Conservation (phyloP, 2,888 invertebrate species). For the Agriopis leucophaearia region DNA sequence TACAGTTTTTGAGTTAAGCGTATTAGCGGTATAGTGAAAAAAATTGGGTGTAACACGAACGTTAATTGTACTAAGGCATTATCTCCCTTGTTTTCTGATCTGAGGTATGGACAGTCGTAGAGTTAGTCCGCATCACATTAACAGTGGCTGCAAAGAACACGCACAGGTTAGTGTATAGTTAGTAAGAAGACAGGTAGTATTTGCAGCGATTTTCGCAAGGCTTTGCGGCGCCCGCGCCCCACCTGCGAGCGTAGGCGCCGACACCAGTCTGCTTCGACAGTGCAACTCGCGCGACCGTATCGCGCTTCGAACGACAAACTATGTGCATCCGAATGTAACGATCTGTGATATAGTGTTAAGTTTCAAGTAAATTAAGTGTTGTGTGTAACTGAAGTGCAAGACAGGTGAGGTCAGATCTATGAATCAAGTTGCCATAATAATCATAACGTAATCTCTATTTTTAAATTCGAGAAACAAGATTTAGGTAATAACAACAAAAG, state of each 20-base stretch:
- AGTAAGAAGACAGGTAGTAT: conserved; percentile 41
- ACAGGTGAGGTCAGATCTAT: conserved; percentile 60
- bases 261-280: conserved; percentile 65
- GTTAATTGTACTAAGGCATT: too few relatives aligned
- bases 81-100: too few relatives aligned
- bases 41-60: too few relatives aligned
- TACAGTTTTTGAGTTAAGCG: too few relatives aligned
- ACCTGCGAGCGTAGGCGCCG: conserved; percentile 74
- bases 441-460: conserved; percentile 60
- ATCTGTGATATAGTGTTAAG: conserved; percentile 84
- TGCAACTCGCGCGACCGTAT: conserved; percentile 68
- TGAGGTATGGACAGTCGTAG: conserved; percentile 26
- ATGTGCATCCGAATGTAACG: conserved; percentile 76
- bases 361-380: conserved; percentile 67
- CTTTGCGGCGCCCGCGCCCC: conserved; percentile 79
- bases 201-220: conserved; percentile 79
- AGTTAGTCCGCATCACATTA: conserved; percentile 14
- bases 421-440: conserved; percentile 7
- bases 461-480: conserved; percentile 52
- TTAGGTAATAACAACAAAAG: conserved; percentile 35
- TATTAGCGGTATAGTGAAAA: too few relatives aligned
- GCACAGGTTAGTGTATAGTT: conserved; percentile 27
- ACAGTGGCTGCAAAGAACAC: conserved; percentile 29
- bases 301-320: conserved; percentile 58
- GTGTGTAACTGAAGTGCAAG: conserved; percentile 56